phyloP scores from a whole-genome alignment of 2,113 vertebrate species.

The Oreochromis tanganicae region DNA sequence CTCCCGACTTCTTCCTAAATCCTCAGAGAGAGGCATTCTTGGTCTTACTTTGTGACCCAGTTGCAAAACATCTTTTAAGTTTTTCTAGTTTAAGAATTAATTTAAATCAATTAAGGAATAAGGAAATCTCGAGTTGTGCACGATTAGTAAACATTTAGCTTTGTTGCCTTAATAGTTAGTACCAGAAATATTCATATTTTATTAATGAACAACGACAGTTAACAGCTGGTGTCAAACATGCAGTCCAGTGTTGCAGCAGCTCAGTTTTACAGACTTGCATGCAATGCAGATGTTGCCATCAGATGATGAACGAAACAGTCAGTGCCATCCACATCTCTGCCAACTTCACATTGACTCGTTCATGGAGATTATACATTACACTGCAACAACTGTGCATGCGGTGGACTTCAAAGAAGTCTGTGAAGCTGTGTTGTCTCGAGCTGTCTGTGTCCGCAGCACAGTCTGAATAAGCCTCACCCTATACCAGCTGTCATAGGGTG shows the following conservation, averaged over 20 bases:
- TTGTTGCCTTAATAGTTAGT: not conserved
- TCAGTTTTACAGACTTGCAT: not conserved
- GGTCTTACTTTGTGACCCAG: fast-evolving
- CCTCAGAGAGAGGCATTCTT: not conserved
- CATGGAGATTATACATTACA: not conserved
- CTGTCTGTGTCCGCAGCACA: not conserved
- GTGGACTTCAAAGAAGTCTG: not conserved
- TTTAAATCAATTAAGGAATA: fast-evolving
- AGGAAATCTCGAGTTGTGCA: fast-evolving
- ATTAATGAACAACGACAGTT: not conserved
- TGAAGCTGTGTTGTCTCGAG: not conserved
- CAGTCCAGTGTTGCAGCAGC: fast-evolving
- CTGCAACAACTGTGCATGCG: not conserved
- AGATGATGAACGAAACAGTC: not conserved
- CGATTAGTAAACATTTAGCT: fast-evolving
- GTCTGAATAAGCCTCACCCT: not conserved
- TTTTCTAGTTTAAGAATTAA: not conserved
- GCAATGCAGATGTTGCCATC: not conserved
- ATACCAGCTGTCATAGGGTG: not conserved
- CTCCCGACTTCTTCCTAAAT: not conserved
- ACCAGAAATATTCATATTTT: not conserved
- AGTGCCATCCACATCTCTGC: not conserved
- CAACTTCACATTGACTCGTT: not conserved
- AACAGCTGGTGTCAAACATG: not conserved
- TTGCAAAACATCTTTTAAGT: not conserved